Percentiles rank a stretch among this genome's conserved stretches.
phyloP scores from a whole-genome alignment of 2,888 invertebrate species.

The Argynnis bischoffii region DNA sequence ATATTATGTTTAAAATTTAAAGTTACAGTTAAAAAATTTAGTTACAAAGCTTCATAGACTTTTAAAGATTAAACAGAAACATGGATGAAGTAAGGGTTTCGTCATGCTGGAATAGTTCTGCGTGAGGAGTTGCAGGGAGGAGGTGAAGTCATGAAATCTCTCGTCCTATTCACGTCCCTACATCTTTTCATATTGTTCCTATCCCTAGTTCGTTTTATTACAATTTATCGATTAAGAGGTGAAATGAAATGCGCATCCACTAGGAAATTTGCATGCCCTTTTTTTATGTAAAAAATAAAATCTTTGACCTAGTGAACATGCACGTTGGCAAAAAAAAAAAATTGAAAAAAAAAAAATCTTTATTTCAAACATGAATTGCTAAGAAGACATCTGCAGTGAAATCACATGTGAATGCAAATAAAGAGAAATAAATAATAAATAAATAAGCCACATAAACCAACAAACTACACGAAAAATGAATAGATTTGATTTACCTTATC shows the following conservation, averaged over 20 bases:
- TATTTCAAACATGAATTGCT: conserved; percentile 70
- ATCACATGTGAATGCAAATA: conserved; percentile 82
- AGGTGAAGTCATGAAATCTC: conserved; percentile 5
- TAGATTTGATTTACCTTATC: conserved; percentile 66
- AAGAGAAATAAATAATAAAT: conserved; percentile 72
- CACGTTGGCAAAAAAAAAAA: conserved; percentile 43
- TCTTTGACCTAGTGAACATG: conserved; percentile 53
- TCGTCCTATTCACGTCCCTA: conserved; percentile 13
- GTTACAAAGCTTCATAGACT: conserved; percentile 10
- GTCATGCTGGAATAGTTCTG: conserved; percentile 12
- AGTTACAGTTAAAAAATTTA: not conserved
- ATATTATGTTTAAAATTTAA: conserved; percentile 4
- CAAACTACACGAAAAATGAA: conserved; percentile 63
- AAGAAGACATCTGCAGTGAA: conserved; percentile 78
- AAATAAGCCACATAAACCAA: conserved; percentile 79
- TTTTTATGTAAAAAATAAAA: conserved; percentile 19
- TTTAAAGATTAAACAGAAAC: conserved; percentile 3
- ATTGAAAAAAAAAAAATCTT: conserved; percentile 22
- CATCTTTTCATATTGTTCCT: conserved; percentile 8
- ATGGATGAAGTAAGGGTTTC: conserved; percentile 6
- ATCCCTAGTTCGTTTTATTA: conserved; percentile 8
- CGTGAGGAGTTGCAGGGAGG: conserved; percentile 8
- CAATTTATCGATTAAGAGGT: conserved; percentile 8
- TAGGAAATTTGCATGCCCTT: conserved; percentile 57
- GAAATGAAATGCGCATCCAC: conserved; percentile 79